Evolutionary conservation across 2,113 vertebrate species (phyloP), one percentile per base, ranked within the genome.

Genomic region (Apteryx mantelli): DNA sequence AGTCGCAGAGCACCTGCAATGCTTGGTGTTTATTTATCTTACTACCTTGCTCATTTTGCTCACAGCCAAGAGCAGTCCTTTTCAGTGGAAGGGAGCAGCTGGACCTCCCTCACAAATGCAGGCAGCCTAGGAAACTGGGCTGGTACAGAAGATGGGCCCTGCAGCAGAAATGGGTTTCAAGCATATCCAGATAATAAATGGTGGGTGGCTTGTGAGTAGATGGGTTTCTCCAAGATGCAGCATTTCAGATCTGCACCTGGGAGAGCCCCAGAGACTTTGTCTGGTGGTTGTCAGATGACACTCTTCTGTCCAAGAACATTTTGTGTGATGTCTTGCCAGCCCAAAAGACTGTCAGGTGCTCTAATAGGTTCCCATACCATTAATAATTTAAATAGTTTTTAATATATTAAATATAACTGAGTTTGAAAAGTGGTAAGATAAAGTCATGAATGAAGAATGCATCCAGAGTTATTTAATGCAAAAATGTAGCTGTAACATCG

Each of bases 191-290:
- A 21, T 69, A 63, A 69, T 75, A 69, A 69, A 56, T 11, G 32
- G n/a, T 2, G 1, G 11, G 28, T 18, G 55, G 20, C 55, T 48
- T 55, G 34, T 0, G 2, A 60, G 20, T 32, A 52, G 24, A n/a
- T 21, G n/a, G 8, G 8, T 86, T 52, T 68, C 46, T 68, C 60
- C 61, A 53, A 24, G 32, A 9, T 48, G 12, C 46, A 46, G 25
- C 7, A 7, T n/a, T 24, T 40, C 28, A 69, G 28, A 36, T 44
- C 14, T 52, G 60, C 22, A 68, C 7, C 16, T 13, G 28, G 40
- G 40, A 71, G 70, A 40, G 22, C 26, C 22, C 18, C 2, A 1
- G 11, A 40, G 19, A 32, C n/a, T 58, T 79, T 17, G 52, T 12
- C 8, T 73, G 20, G 6, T 66, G 42, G 7, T 60, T 52, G 65